A percentile compares a stretch with the other conserved stretches of the same genome.
These are phyloP conservation scores for Thaleichthys pacificus DNA, from an alignment of 2,797 vertebrate species.

Conservation along the genomic window DNA sequence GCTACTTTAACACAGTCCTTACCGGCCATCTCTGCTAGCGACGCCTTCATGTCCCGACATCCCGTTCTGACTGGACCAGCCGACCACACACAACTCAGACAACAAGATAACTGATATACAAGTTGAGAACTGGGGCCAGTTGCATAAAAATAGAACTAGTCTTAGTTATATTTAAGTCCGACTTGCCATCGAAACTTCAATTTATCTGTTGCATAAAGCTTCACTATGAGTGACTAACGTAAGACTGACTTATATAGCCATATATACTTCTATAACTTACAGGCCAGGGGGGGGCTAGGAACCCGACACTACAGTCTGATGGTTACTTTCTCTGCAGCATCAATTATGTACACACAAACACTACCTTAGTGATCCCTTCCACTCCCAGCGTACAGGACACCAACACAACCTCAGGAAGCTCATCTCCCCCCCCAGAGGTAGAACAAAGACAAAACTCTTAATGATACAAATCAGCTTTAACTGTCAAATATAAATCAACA, in stretches of 20 bases:
- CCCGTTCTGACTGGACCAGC: neutral
- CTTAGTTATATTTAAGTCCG: too few species aligned
- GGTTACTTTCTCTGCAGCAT: neutral
- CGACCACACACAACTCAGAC: neutral
- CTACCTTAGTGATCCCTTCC: neutral
- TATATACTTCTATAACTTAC: too few species aligned
- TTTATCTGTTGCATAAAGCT: too few species aligned
- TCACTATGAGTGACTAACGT: too few species aligned
- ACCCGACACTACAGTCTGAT: neutral
- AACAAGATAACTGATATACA: too few species aligned
- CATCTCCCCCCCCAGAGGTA: neutral
- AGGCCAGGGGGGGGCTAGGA: neutral
- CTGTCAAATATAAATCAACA: constrained; percentile 73
- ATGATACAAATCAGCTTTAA: constrained; percentile 50
- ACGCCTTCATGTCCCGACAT: constrained; percentile 47
- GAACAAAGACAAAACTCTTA: neutral
- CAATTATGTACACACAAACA: neutral
- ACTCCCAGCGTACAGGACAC: too few species aligned
- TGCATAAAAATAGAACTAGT: too few species aligned
- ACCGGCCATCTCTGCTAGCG: constrained; percentile 59
- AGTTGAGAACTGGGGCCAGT: too few species aligned
- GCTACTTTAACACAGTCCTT: constrained; percentile 82
- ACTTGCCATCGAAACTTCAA: too few species aligned
- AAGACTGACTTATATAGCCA: too few species aligned
- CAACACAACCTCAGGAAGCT: too few species aligned